These are phyloP conservation scores for Drosophila repleta DNA, from an alignment of 1,140 invertebrate genomes.

Conservation along the genomic window DNA sequence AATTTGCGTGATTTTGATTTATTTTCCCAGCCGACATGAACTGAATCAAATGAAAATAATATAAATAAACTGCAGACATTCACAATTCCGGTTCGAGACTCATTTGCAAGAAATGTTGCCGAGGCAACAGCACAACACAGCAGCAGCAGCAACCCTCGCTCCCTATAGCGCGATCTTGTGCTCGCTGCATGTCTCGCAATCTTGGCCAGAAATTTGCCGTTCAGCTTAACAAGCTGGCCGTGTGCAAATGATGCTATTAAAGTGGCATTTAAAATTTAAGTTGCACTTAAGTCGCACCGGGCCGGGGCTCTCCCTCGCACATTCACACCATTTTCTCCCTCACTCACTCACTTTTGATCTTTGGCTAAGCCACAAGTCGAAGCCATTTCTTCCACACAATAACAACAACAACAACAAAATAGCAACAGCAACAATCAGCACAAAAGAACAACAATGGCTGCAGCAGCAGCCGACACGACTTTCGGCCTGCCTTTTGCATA, in stretches of 20 bases:
- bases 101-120: slow-evolving; percentile 5
- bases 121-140: slow-evolving; percentile 10
- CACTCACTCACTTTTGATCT: slow-evolving; percentile 32
- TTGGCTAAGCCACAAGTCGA: slow-evolving; percentile 39
- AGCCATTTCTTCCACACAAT: slow-evolving; percentile 44
- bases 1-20: slow-evolving; percentile 76
- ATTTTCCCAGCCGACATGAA: slow-evolving; percentile 40
- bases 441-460: slow-evolving; percentile 43
- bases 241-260: slow-evolving; percentile 82
- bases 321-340: slow-evolving; percentile 18
- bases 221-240: slow-evolving; percentile 67
- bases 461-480: slow-evolving; percentile 67
- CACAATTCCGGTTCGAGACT: slow-evolving; percentile 11
- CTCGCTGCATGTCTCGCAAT: neutral
- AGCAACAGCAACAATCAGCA: slow-evolving; percentile 55
- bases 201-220: slow-evolving; percentile 32
- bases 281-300: slow-evolving; percentile 62
- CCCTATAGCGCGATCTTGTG: neutral
- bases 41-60: slow-evolving; percentile 12
- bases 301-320: slow-evolving; percentile 4
- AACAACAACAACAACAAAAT: slow-evolving; percentile 9
- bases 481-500: slow-evolving; percentile 62
- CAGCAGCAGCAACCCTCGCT: slow-evolving; percentile 1
- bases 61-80: slow-evolving; percentile 2
- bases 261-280: slow-evolving; percentile 81